These are phyloP conservation scores for Eriocheir sinensis DNA, from an alignment of 1,140 invertebrate species.

Conservation along the genomic window DNA sequence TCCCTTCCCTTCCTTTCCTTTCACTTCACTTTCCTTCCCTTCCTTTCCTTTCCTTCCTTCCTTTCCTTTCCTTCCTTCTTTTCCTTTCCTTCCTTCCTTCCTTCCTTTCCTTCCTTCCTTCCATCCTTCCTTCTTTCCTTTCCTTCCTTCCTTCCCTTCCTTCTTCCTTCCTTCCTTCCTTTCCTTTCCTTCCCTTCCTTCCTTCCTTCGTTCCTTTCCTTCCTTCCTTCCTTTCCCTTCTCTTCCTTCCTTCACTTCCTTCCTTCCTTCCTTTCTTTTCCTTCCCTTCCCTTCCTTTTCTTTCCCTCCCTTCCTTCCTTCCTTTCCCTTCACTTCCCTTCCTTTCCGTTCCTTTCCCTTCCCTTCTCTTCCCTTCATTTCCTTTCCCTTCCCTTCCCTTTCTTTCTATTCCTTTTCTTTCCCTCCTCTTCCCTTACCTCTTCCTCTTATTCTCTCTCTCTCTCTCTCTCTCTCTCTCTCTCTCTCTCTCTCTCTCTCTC, in stretches of 20 bases:
- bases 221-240: background rate
- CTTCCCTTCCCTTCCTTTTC: no score
- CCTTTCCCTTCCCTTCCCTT: background rate
- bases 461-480: background rate
- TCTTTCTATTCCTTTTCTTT: no score
- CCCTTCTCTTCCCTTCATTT: background rate
- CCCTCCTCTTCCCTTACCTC: no score
- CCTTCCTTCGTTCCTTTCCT: background rate
- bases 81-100: background rate
- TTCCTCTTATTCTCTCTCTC: background rate
- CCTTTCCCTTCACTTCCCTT: background rate
- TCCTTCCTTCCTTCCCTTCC: no score
- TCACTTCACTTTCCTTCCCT: background rate
- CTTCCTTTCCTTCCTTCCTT: background rate
- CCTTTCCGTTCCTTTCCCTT: background rate
- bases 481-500: background rate
- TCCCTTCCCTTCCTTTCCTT: no score
- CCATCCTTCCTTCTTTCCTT: no score
- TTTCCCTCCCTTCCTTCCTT: conserved; percentile 9
- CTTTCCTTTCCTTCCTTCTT: background rate
- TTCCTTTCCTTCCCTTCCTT: conserved; percentile 33
- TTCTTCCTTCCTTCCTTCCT: background rate
- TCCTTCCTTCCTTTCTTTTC: background rate
- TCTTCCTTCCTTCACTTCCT: background rate
- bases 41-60: background rate